Evolutionary conservation across 2,797 vertebrate genomes (phyloP).

Genomic region (Furcifer pardalis): DNA sequence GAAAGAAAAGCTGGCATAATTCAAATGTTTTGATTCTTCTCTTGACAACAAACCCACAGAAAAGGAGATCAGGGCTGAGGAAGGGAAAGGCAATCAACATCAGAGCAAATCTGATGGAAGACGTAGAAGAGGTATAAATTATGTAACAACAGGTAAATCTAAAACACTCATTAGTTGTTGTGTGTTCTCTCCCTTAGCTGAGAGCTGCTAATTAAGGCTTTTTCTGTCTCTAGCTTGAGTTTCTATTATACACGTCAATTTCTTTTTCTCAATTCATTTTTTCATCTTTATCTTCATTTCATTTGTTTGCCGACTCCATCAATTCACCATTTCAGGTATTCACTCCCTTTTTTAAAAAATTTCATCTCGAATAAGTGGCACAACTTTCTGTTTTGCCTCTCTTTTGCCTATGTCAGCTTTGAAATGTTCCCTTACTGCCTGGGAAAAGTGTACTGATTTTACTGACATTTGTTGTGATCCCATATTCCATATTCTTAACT

Average conservation of each 20-base stretch:
- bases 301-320: conserved; percentile 49
- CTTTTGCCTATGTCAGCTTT: no score
- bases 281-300: conserved; percentile 56
- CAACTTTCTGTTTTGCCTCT: neutral
- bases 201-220: conserved; percentile 76
- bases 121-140: conserved; percentile 75
- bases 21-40: conserved; percentile 46
- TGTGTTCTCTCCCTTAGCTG: conserved; percentile 73
- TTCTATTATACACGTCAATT: neutral
- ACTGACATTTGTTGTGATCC: no score
- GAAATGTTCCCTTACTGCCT: no score
- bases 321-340: neutral
- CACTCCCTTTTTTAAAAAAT: neutral
- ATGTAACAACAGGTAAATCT: conserved; percentile 76
- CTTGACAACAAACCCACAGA: conserved; percentile 30
- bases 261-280: conserved; percentile 21
- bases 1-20: conserved; percentile 1
- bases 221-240: neutral
- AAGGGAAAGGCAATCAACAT: conserved; percentile 43
- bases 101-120: conserved; percentile 71
- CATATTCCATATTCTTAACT: no score
- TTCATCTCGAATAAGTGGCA: neutral
- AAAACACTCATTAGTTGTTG: conserved; percentile 74
- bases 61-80: conserved; percentile 28
- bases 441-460: no score